Evolutionary conservation across 2,797 vertebrate species (phyloP), one percentile per base, ranked within the genome.

Genomic region (Cephalopachus bancanus): DNA sequence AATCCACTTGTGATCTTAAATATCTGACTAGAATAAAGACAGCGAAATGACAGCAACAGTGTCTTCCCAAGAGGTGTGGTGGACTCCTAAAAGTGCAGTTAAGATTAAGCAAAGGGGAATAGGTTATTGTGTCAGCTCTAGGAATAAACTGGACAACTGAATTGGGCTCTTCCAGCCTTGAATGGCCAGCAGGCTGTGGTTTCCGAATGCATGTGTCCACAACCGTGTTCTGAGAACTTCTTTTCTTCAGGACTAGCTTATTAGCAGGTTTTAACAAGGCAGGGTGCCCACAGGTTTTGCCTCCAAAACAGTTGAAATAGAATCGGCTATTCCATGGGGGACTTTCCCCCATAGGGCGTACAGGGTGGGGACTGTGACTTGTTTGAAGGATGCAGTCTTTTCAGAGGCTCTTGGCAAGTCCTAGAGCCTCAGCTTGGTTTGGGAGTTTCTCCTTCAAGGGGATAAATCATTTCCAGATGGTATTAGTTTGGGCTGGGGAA

Each of bases 401-500:
- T 84, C 81, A 16, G 19, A 92, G 57, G 15, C 60, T 67, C 11
- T 89, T 62, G 37, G n/a, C 5, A 0, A 89, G 71, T 79, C 44
- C 57, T 69, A 37, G 33, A 86, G 81, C 78, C 93, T 75, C 74
- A 62, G 9, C 9, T 94, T 81, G 17, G 53, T 78, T 79, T 69
- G 75, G 72, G 33, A 83, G 75, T 83, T 91, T 95, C 49, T 95
- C 44, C 33, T 89, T 51, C 28, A 62, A 93, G 51, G 62, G 65
- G 92, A 93, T 94, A 89, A 95, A 93, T 96, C 87, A 75, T 93
- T 94, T 93, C 83, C 86, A 95, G 65, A 89, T 87, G 79, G 37
- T 57, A 78, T 72, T 76, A 80, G 49, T 83, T 89, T 84, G 11
- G 10, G 71, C 24, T 80, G 24, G 33, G 65, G n/a, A 83, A 76